Conservation (phyloP, 2,888 invertebrate genomes). For the Hymenopus coronatus region DNA sequence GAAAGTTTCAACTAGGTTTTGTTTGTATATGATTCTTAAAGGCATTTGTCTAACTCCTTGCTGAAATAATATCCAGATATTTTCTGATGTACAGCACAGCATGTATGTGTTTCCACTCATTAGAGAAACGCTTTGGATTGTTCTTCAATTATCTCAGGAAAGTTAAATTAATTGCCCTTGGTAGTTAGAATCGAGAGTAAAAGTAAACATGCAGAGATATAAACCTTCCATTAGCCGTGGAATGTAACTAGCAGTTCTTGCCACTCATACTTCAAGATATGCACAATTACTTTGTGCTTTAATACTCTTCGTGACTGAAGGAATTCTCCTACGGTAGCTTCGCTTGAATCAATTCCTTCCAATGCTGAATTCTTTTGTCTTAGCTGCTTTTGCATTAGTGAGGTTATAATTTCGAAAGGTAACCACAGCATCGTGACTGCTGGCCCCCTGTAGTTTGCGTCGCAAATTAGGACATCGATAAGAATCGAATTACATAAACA, state of each 20-base stretch:
- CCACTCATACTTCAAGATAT: no score
- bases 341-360: not conserved
- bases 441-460: not conserved
- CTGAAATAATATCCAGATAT: no score
- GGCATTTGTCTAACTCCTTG: no score
- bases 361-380: not conserved
- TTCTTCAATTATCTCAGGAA: not conserved
- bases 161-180: not conserved
- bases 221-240: not conserved
- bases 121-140: no score
- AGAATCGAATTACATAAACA: not conserved
- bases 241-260: not conserved
- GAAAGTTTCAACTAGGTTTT: no score
- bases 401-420: not conserved
- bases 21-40: no score
- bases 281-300: not conserved
- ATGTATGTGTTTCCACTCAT: no score
- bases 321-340: not conserved
- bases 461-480: not conserved
- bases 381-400: not conserved
- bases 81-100: no score
- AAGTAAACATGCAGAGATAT: not conserved
- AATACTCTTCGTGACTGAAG: not conserved
- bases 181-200: not conserved
- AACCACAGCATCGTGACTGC: not conserved